Evolutionary conservation across 2,797 vertebrate species (phyloP), one percentile per base, ranked within the genome.

Genomic region (Coregonus sp.): DNA sequence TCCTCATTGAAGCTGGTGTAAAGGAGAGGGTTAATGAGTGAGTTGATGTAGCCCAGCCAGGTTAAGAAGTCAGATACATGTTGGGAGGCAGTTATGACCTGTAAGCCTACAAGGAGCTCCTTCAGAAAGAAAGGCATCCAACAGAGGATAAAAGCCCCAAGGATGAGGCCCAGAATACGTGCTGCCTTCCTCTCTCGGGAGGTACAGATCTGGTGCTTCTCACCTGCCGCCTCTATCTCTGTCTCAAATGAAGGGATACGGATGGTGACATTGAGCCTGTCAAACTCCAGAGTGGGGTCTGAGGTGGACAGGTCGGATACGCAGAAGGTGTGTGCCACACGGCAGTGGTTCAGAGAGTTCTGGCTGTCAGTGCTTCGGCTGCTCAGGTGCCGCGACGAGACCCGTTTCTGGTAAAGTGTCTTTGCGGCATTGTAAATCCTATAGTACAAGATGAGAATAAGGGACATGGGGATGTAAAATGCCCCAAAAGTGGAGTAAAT

Each of bases 1-100:
- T 97, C 96, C 77, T 97, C 96, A 0, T 97, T 97, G 87, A 97
- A 97, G 88, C 96, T 97, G 11, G 97, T 97, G 86, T 98, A 98
- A 31, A 97, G 92, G 77, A 97, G 89, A 15, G 97, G 97, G 89
- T 98, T 98, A 85, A 98, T 94, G 47, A 98, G 94, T 0, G 97
- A 98, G 92, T 98, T 97, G 78, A 96, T 83, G 18, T 98, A 98
- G 35, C 97, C 97, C 40, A 98, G 93, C 96, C 97, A 98, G 1
- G 96, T 96, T 79, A 98, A 92, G 80, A 96, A 89, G 76, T 97
- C 96, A 0, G 95, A 94, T 72, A 96, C 88, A 25, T 91, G 90
- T 1, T 90, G 84, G n/a, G 96, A 95, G 0, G 96, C 94, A 7
- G 70, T 89, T 6, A 93, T 87, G 63, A 95, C 1, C 3, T 85